A percentile compares a stretch with the other conserved stretches of the same genome.
phyloP scores from a whole-genome alignment of 2,888 invertebrate species.

The Lamellibrachia satsuma region DNA sequence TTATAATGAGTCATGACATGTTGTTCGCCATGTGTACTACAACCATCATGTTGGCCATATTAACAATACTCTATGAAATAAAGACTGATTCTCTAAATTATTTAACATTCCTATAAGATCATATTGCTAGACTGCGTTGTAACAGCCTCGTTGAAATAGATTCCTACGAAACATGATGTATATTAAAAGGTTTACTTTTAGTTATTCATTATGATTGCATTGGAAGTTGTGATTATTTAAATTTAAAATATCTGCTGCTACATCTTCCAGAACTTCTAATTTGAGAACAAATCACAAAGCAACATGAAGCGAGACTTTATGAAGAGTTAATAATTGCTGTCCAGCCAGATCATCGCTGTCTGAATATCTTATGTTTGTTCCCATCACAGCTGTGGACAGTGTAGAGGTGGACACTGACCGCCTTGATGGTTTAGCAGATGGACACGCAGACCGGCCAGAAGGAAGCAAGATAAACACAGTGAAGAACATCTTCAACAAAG shows the following conservation, averaged over 20 bases:
- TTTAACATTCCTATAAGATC: too few species aligned
- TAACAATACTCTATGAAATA: not conserved
- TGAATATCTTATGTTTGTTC: slow-evolving; percentile 7
- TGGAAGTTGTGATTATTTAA: too few species aligned
- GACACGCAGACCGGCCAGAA: slow-evolving; percentile 8
- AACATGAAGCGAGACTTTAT: not conserved
- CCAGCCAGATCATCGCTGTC: not conserved
- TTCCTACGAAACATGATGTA: too few species aligned
- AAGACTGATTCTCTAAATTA: not conserved
- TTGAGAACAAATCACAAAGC: not conserved
- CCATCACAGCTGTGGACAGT: not conserved
- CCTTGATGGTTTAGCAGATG: not conserved
- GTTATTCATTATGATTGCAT: too few species aligned
- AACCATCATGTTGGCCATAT: not conserved
- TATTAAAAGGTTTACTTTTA: not conserved
- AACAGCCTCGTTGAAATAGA: too few species aligned
- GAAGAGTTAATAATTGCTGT: not conserved
- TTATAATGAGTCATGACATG: not conserved
- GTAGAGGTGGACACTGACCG: not conserved
- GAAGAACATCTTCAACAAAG: slow-evolving; percentile 76
- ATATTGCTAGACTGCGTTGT: too few species aligned
- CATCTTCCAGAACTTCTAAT: not conserved
- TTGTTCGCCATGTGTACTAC: not conserved
- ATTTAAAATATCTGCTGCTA: too few species aligned
- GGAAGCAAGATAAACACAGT: slow-evolving; percentile 64